A percentile compares a stretch with the other conserved stretches of the same genome.
Evolutionary conservation across 2,888 invertebrate genomes (phyloP).

Genomic region (Bombylius discolor): DNA sequence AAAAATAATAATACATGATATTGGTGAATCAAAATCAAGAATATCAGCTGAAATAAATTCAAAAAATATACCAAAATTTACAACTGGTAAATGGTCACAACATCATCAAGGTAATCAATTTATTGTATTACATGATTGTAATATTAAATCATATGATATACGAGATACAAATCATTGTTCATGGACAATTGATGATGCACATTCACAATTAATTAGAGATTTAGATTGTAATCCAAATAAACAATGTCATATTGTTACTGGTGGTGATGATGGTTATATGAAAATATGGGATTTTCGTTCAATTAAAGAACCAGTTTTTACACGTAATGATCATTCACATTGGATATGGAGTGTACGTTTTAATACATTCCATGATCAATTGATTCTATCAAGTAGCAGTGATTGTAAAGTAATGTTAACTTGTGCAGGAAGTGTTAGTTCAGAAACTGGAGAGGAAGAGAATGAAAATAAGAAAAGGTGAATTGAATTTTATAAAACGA

Average conservation of each 20-base stretch:
- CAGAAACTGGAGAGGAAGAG: conserved; percentile 50
- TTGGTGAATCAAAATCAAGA: conserved; percentile 41
- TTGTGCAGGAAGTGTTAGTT: conserved; percentile 76
- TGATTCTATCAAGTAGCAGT: conserved; percentile 85
- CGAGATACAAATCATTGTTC: conserved; percentile 59
- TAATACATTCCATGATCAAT: conserved; percentile 94
- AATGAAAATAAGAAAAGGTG: conserved; percentile 16
- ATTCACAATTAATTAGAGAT: conserved; percentile 78
- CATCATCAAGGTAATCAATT: conserved; percentile 63
- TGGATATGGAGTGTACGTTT: conserved; percentile 93
- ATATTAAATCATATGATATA: conserved; percentile 78
- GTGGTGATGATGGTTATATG: conserved; percentile 89
- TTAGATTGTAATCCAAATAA: conserved; percentile 97
- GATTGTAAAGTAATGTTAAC: conserved; percentile 85
- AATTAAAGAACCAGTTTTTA: conserved; percentile 62
- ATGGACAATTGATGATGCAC: conserved; percentile 77
- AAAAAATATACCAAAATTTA: conserved; percentile 65
- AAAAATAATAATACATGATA: conserved; percentile 64
- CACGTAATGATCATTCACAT: conserved; percentile 73
- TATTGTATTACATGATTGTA: conserved; percentile 73
- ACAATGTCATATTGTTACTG: conserved; percentile 84
- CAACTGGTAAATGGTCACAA: conserved; percentile 88
- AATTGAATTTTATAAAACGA: not conserved
- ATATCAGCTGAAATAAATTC: conserved; percentile 42
- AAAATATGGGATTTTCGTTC: conserved; percentile 95